Conservation (phyloP, 2,797 vertebrate species). For the Hippoglossus hippoglossus region DNA sequence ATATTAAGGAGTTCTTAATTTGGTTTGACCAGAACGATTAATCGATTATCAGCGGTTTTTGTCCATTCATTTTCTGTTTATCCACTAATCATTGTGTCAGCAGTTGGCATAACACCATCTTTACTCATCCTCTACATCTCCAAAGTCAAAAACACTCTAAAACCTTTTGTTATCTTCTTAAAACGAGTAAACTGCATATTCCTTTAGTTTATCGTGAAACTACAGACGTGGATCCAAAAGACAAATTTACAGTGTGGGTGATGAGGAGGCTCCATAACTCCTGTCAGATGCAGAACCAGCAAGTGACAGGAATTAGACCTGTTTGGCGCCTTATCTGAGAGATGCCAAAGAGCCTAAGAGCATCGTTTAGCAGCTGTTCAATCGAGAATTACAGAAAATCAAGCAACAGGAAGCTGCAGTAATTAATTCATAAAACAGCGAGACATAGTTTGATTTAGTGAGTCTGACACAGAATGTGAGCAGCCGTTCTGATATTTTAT, state of each 20-base stretch:
- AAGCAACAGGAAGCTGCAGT: conserved; percentile 9
- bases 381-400: not conserved
- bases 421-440: not conserved
- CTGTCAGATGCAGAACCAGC: not conserved
- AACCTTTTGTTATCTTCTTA: no score
- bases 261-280: conserved; percentile 6
- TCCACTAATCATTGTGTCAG: not conserved
- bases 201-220: no score
- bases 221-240: not conserved
- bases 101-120: no score
- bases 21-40: conserved; percentile 6
- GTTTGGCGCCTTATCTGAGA: not conserved
- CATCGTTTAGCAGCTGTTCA: conserved; percentile 4
- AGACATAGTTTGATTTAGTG: not conserved
- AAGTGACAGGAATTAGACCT: not conserved
- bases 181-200: no score
- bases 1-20: not conserved
- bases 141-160: no score
- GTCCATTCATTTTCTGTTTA: not conserved
- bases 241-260: not conserved
- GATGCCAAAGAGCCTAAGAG: not conserved
- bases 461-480: not conserved
- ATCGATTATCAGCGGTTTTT: conserved; percentile 10
- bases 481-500: not conserved
- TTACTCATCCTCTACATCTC: not conserved